Evolutionary conservation across 2,113 vertebrate species (phyloP).

Genomic region (Geococcyx californianus): DNA sequence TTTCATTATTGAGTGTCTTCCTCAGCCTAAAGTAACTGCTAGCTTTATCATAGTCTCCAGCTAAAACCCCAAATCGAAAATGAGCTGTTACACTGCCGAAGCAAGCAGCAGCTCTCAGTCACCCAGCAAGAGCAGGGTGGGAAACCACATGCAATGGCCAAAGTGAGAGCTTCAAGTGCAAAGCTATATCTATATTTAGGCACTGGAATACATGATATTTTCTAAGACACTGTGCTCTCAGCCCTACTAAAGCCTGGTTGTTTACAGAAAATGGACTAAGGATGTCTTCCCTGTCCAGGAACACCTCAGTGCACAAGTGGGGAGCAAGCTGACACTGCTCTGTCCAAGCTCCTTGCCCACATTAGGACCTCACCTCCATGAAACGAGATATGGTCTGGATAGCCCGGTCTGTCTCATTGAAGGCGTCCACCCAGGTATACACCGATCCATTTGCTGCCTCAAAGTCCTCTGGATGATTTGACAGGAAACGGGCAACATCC

Average conservation of each 20-base stretch:
- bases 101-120: not conserved
- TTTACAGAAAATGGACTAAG: not conserved
- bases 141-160: accelerated
- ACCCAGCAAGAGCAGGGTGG: not conserved
- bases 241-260: not conserved
- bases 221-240: not conserved
- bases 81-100: not conserved
- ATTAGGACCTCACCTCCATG: constrained; percentile 87
- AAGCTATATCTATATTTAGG: not conserved
- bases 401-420: constrained; percentile 92
- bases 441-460: constrained; percentile 53
- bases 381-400: constrained; percentile 90
- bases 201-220: not conserved
- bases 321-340: not conserved
- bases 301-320: accelerated
- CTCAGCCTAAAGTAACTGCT: not conserved
- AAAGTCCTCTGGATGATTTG: constrained; percentile 76
- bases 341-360: not conserved
- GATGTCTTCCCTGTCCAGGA: not conserved
- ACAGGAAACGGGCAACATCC: constrained; percentile 83
- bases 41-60: not conserved
- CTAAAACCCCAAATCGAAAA: not conserved
- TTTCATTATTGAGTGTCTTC: not conserved
- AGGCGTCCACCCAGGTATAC: constrained; percentile 91
- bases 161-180: not conserved